A percentile compares a stretch with the other conserved stretches of the same genome.
phyloP scores from a whole-genome alignment of 1,140 invertebrate species.

The Zaprionus ornatus region DNA sequence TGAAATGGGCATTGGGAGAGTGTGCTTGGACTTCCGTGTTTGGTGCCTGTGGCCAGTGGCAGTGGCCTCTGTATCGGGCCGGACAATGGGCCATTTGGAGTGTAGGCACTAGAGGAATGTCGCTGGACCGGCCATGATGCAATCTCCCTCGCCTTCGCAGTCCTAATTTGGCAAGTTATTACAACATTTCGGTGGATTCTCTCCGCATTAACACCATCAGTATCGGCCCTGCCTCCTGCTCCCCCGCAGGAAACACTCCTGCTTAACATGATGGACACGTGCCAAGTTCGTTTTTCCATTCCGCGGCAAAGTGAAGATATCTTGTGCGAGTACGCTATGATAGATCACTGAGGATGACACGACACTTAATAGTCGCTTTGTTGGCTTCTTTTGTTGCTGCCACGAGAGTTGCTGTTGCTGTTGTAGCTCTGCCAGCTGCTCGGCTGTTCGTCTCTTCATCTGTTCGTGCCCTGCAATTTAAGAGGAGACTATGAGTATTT shows the following conservation, averaged over 20 bases:
- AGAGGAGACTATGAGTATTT: constrained; percentile 67
- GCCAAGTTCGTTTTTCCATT: constrained; percentile 67
- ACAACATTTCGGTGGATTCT: constrained; percentile 49
- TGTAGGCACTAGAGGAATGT: constrained; percentile 20
- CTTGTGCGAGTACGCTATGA: constrained; percentile 60
- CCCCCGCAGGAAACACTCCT: constrained; percentile 42
- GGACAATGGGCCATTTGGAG: constrained; percentile 69
- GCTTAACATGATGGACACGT: constrained; percentile 70
- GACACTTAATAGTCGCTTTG: constrained; percentile 70
- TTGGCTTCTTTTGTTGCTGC: constrained; percentile 52
- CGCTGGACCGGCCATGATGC: constrained; percentile 38
- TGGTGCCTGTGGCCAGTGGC: constrained; percentile 29
- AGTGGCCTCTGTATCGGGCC: constrained; percentile 6
- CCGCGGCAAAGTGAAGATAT: constrained; percentile 24
- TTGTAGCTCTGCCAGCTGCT: constrained; percentile 43
- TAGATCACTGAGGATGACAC: constrained; percentile 76
- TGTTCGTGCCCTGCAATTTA: constrained; percentile 70
- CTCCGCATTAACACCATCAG: constrained; percentile 51
- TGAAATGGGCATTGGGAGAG: constrained; percentile 78
- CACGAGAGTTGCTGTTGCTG: constrained; percentile 8
- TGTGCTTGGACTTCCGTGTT: constrained; percentile 72
- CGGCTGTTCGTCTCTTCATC: background rate
- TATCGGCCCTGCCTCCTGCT: constrained; percentile 14
- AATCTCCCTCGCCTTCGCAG: constrained; percentile 41
- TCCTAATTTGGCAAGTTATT: constrained; percentile 69